Evolutionary conservation across 2,113 vertebrate genomes (phyloP).

Genomic region (Rostratula benghalensis): DNA sequence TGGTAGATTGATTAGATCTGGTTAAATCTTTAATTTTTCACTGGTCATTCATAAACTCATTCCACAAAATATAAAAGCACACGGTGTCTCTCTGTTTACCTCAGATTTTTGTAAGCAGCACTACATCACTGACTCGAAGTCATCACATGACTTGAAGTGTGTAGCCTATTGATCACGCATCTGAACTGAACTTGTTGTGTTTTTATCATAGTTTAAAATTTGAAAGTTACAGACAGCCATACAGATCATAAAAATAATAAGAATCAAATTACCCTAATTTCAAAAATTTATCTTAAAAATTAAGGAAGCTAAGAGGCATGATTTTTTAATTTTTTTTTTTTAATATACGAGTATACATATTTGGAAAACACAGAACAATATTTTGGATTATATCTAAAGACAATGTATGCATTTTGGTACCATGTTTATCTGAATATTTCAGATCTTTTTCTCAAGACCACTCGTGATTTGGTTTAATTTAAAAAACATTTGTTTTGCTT

Average conservation of each 20-base stretch:
- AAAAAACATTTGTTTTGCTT: not conserved
- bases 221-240: slow-evolving; percentile 65
- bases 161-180: not conserved
- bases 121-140: too few relatives aligned
- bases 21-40: not conserved
- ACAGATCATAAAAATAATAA: slow-evolving; percentile 70
- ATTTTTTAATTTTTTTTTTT: not conserved
- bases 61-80: not conserved
- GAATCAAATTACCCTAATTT: slow-evolving; percentile 75
- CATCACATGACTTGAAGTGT: not conserved
- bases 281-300: slow-evolving; percentile 66
- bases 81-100: rapidly evolving
- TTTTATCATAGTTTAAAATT: slow-evolving; percentile 63
- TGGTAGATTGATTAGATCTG: not conserved
- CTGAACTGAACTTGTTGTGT: not conserved
- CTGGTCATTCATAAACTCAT: not conserved
- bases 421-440: not conserved
- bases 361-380: not conserved
- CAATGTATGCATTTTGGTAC: not conserved
- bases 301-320: slow-evolving; percentile 56
- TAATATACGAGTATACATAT: not conserved
- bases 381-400: not conserved
- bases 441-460: not conserved
- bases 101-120: not conserved
- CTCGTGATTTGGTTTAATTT: not conserved